A percentile compares a stretch with the other conserved stretches of the same genome.
Evolutionary conservation across 37 sponge, comb jelly and placozoan species (phyloP).

Genomic region (Aplysina aerophoba): DNA sequence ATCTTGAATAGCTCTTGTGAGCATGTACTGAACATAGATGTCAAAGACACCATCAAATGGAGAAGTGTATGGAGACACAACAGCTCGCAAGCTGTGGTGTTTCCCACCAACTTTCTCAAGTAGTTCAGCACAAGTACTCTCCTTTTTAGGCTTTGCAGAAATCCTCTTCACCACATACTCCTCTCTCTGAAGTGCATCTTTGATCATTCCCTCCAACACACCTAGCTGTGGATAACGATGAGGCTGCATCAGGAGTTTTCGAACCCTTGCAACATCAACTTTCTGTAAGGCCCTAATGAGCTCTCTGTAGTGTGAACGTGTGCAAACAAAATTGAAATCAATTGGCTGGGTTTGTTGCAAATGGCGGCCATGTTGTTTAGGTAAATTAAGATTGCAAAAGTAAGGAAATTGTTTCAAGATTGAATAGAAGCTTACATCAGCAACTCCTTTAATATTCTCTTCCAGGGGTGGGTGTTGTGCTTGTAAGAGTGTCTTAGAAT

Average conservation of each 20-base stretch:
- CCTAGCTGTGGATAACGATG: neutral
- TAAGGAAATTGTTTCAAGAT: no score
- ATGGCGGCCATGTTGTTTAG: no score
- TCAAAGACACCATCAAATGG: conserved; percentile 25
- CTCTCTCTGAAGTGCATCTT: neutral
- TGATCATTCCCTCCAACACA: conserved; percentile 13
- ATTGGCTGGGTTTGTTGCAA: no score
- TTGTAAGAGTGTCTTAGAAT: neutral
- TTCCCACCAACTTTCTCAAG: no score
- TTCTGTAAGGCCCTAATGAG: no score
- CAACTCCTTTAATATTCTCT: neutral
- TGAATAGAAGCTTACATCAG: neutral
- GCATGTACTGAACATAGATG: neutral
- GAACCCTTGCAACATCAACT: neutral
- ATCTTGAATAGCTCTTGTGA: neutral
- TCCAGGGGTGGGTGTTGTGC: neutral
- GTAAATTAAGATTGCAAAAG: no score
- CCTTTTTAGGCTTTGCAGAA: neutral
- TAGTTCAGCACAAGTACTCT: neutral
- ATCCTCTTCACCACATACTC: conserved; percentile 26
- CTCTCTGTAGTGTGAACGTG: no score
- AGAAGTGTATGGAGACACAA: neutral
- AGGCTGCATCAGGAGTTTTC: neutral
- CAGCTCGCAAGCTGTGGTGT: neutral
- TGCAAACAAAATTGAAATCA: no score